phyloP scores from a whole-genome alignment of 1,140 invertebrate species.

The Diprion similis region DNA sequence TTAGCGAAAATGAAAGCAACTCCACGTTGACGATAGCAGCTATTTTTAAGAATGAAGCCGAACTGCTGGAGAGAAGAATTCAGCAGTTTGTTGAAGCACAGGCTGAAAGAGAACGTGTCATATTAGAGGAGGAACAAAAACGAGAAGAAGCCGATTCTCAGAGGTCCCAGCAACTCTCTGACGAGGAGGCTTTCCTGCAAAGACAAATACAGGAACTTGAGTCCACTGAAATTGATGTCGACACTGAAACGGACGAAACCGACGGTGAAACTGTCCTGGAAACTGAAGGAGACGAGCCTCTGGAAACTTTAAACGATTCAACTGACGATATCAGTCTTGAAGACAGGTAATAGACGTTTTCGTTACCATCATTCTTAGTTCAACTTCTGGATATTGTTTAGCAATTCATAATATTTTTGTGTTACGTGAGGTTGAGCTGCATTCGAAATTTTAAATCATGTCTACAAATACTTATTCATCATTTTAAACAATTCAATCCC shows the following conservation, averaged over 20 bases:
- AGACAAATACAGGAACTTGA: constrained; percentile 81
- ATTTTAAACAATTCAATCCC: too few relatives aligned
- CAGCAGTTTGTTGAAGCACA: constrained; percentile 60
- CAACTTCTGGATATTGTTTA: too few relatives aligned
- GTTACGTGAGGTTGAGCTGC: too few relatives aligned
- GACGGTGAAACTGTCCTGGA: constrained; percentile 73
- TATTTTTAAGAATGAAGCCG: constrained; percentile 61
- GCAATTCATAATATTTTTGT: too few relatives aligned
- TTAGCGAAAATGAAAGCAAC: constrained; percentile 39
- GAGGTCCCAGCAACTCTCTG: constrained; percentile 69
- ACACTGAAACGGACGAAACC: constrained; percentile 82
- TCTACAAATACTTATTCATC: too few relatives aligned
- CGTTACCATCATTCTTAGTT: not conserved
- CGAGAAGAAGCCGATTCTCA: constrained; percentile 62
- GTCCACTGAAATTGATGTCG: constrained; percentile 81
- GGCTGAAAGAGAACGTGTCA: constrained; percentile 57
- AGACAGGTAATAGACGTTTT: constrained; percentile 40
- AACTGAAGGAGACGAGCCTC: constrained; percentile 59
- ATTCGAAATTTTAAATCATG: too few relatives aligned
- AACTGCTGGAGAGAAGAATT: constrained; percentile 61
- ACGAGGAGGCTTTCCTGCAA: constrained; percentile 82
- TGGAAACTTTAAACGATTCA: constrained; percentile 34
- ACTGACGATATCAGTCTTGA: constrained; percentile 54
- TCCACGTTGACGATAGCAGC: constrained; percentile 59
- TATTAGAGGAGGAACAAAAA: constrained; percentile 60